Percentiles rank a stretch among this genome's conserved stretches.
phyloP scores from a whole-genome alignment of 2,797 vertebrate species.

The Clamator glandarius region DNA sequence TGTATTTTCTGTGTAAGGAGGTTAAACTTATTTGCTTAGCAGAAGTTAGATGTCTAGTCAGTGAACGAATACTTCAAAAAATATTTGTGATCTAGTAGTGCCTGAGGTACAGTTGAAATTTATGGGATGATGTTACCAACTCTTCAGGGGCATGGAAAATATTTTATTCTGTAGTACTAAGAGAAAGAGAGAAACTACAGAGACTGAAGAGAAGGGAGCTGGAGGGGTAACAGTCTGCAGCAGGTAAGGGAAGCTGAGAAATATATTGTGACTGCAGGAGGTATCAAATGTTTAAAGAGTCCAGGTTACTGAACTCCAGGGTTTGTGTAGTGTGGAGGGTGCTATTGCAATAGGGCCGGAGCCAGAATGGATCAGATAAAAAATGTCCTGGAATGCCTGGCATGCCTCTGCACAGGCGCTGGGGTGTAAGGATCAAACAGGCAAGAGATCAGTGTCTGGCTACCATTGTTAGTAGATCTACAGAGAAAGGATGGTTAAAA shows the following conservation, averaged over 20 bases:
- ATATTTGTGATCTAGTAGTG: conserved; percentile 42
- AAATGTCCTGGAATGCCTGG: conserved; percentile 14
- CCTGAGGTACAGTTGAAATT: conserved; percentile 58
- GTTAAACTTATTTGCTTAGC: conserved; percentile 59
- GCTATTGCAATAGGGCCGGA: not conserved
- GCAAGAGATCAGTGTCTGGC: not conserved
- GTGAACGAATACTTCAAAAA: conserved; percentile 52
- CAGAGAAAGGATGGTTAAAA: not conserved
- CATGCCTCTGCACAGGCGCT: not conserved
- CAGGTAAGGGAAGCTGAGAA: not conserved
- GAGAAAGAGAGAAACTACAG: not conserved
- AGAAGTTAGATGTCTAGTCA: conserved; percentile 16
- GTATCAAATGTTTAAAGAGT: not conserved
- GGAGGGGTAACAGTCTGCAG: conserved; percentile 1
- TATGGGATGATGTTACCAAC: conserved; percentile 36
- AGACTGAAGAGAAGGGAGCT: not conserved
- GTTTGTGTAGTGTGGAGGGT: not conserved
- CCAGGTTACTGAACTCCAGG: not conserved
- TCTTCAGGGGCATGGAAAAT: conserved; percentile 56
- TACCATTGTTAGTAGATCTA: not conserved
- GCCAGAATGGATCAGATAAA: not conserved
- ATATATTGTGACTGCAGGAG: not conserved
- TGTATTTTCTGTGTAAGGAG: conserved; percentile 37
- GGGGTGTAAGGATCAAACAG: not conserved
- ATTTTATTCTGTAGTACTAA: conserved; percentile 29